These are phyloP conservation scores for Eupithecia tripunctaria DNA, from an alignment of 2,888 invertebrate genomes.

Conservation along the genomic window DNA sequence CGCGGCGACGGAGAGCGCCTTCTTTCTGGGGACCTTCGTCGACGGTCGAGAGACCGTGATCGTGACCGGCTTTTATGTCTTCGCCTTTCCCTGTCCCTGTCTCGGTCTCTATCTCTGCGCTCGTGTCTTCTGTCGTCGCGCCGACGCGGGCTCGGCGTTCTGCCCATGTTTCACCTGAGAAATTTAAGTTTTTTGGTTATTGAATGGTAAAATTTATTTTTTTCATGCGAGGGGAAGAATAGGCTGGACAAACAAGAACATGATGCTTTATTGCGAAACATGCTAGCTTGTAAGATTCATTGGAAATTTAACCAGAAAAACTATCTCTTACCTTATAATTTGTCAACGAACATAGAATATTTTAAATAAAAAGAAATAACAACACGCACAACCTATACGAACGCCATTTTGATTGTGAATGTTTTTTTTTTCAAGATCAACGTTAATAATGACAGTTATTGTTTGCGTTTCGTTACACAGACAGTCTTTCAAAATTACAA, in stretches of 20 bases:
- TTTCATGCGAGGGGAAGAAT: background rate
- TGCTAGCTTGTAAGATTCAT: background rate
- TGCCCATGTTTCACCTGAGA: conserved; percentile 68
- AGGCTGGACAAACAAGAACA: background rate
- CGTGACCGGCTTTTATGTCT: conserved; percentile 74
- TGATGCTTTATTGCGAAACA: background rate
- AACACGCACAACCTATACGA: conserved; percentile 71
- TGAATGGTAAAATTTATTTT: background rate
- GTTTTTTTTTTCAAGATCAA: conserved; percentile 36
- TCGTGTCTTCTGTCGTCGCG: conserved; percentile 72
- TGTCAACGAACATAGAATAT: conserved; percentile 72
- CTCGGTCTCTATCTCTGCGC: conserved; percentile 68
- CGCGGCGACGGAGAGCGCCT: conserved; percentile 59
- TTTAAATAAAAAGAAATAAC: conserved; percentile 68
- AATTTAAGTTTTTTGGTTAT: background rate
- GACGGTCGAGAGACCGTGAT: conserved; percentile 73
- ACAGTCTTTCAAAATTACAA: background rate
- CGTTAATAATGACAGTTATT: conserved; percentile 14
- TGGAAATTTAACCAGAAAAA: background rate
- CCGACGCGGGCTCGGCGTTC: conserved; percentile 80
- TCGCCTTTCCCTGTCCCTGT: conserved; percentile 73
- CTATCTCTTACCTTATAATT: conserved; percentile 66
- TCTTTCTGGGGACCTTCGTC: conserved; percentile 77
- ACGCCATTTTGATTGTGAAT: conserved; percentile 76
- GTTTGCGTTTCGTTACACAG: conserved; percentile 51